These are phyloP conservation scores for Podarcis cretensis DNA, from an alignment of 2,113 vertebrate genomes.

Conservation along the genomic window DNA sequence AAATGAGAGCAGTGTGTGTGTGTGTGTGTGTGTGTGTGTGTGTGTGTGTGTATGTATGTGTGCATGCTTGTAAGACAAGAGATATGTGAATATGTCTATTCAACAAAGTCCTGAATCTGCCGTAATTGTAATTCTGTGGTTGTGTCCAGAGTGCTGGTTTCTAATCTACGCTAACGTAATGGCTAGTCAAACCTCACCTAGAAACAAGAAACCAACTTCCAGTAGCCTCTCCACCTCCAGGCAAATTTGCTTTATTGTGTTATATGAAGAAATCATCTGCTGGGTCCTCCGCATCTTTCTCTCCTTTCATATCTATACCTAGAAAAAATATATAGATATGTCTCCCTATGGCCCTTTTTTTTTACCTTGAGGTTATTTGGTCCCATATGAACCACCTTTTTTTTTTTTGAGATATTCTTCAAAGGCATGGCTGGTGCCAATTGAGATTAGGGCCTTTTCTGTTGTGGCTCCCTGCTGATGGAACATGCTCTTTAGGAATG, in stretches of 20 bases:
- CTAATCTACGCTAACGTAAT: background rate
- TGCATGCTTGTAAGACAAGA: background rate
- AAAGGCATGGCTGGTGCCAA: background rate
- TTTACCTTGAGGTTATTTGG: background rate
- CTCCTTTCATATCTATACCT: background rate
- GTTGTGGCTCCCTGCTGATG: background rate
- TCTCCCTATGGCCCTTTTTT: background rate
- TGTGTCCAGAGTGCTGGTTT: background rate
- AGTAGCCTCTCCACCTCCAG: background rate
- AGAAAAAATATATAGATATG: no score
- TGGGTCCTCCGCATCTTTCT: background rate
- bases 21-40: background rate
- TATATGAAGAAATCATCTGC: background rate
- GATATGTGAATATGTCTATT: constrained; percentile 14
- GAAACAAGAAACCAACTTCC: background rate
- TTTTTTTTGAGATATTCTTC: background rate
- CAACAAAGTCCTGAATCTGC: background rate
- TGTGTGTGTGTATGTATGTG: background rate
- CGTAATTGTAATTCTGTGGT: background rate
- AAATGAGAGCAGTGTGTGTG: background rate
- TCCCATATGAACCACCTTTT: background rate
- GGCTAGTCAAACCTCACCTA: background rate
- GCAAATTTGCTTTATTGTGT: background rate
- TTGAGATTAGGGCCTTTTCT: background rate
- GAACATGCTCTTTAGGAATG: background rate